Conservation (phyloP, 2,797 vertebrate species). For the Chaenodraco wilsoni region DNA sequence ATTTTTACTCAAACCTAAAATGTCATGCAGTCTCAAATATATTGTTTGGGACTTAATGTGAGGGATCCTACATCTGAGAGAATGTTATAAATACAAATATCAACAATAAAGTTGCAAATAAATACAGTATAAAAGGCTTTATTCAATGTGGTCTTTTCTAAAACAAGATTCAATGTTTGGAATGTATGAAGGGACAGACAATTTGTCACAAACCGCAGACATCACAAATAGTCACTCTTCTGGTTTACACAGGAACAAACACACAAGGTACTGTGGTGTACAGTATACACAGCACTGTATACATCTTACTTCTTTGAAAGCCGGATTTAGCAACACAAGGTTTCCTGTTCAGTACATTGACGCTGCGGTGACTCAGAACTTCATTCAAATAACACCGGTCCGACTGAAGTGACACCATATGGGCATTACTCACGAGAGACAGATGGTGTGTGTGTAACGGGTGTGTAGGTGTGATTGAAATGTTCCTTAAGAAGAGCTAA, state of each 20-base stretch:
- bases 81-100: not conserved
- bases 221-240: conserved; percentile 11
- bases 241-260: conserved; percentile 53
- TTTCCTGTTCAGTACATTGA: conserved; percentile 14
- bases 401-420: conserved; percentile 52
- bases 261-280: conserved; percentile 19
- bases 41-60: not conserved
- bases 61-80: not conserved
- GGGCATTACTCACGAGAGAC: conserved; percentile 55
- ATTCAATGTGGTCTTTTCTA: conserved; percentile 15
- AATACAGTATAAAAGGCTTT: not conserved
- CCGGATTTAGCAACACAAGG: conserved; percentile 3
- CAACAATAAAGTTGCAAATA: not conserved
- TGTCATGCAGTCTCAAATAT: not conserved
- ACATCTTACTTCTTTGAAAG: conserved; percentile 29
- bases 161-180: not conserved
- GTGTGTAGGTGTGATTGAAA: conserved; percentile 51
- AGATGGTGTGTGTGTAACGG: conserved; percentile 46
- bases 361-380: conserved; percentile 57
- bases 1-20: not conserved
- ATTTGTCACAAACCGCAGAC: conserved; percentile 32
- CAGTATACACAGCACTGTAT: not conserved
- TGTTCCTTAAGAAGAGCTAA: conserved; percentile 54
- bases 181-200: not conserved
- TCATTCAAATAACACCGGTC: conserved; percentile 34